Conservation (phyloP, 2,797 vertebrate species). For the Poliocrania exsul region DNA sequence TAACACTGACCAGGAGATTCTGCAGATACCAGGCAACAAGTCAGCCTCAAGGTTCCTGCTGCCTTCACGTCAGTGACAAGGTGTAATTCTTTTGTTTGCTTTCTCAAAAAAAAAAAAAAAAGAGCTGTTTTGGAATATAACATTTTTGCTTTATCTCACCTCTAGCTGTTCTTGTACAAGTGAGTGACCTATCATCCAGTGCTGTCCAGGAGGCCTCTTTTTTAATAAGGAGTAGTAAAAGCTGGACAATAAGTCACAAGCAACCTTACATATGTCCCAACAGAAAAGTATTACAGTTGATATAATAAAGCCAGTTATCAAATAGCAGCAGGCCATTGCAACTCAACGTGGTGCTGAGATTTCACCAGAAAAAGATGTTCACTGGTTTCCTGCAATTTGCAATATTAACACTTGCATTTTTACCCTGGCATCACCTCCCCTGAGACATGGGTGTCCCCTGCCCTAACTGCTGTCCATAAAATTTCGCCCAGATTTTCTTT, state of each 20-base stretch:
- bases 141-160: not conserved
- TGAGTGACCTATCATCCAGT: not conserved
- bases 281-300: not conserved
- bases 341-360: fast-evolving
- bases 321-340: not conserved
- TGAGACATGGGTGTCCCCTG: not conserved
- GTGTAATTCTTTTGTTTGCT: fast-evolving
- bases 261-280: not conserved
- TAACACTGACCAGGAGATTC: fast-evolving
- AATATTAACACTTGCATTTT: not conserved
- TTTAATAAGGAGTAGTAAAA: not conserved
- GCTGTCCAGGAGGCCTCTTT: not conserved
- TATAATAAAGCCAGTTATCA: not conserved
- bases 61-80: not conserved
- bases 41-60: not conserved
- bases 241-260: not conserved
- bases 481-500: not conserved
- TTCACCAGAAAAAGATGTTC: not conserved
- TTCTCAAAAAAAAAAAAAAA: not conserved
- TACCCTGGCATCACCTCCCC: not conserved
- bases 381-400: not conserved
- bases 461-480: not conserved
- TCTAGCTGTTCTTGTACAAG: not conserved
- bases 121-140: not conserved
- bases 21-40: not conserved